Base-by-base conservation (phyloP, 2,888 invertebrate genomes). In the Pammene aurita region DNA sequence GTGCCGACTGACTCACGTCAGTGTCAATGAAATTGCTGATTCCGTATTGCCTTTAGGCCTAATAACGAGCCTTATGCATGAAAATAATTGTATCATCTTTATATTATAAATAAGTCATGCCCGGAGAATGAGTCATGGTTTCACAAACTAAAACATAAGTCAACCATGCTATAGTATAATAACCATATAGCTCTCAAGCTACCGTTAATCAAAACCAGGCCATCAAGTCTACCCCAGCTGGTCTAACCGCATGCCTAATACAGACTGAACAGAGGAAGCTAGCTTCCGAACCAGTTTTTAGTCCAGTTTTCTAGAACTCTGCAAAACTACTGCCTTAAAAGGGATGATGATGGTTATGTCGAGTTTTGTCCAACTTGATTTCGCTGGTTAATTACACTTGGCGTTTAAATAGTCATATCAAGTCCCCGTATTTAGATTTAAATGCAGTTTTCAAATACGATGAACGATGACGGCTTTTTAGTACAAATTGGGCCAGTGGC, bases 201-300 rank as follows among this genome's bases (percentile, higher is more conserved):
- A 50, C 61, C 61, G 48, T 48, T 50, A 38, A 57, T 44, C 63
- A 72, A 68, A 74, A 71, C 58, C 60, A 75, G 76, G 75, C 73
- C 75, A 72, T 35, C 64, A 57, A 67, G 70, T 65, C 71, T 70
- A 74, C 68, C 72, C 67, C 7, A 74, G 61, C 72, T 70, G 69
- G 72, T 71, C 69, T 61, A 60, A 26, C 6, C 60, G 58, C n/a
- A 64, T 68, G 11, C 77, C 74, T 76, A 76, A 79, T 67, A 65
- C 56, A 62, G 73, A 56, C 71, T 72, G 71, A 72, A 71, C 67
- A 55, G 56, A 66, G 57, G 66, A 73, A 73, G 78, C 77, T 77
- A 73, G 73, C 73, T 38, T 80, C 78, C 81, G 65, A 74, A 72
- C 72, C 34, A 52, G 71, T 72, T 73, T 58, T 68, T 50, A 38